phyloP scores from a whole-genome alignment of 2,113 vertebrate genomes.

The Myotis davidii region DNA sequence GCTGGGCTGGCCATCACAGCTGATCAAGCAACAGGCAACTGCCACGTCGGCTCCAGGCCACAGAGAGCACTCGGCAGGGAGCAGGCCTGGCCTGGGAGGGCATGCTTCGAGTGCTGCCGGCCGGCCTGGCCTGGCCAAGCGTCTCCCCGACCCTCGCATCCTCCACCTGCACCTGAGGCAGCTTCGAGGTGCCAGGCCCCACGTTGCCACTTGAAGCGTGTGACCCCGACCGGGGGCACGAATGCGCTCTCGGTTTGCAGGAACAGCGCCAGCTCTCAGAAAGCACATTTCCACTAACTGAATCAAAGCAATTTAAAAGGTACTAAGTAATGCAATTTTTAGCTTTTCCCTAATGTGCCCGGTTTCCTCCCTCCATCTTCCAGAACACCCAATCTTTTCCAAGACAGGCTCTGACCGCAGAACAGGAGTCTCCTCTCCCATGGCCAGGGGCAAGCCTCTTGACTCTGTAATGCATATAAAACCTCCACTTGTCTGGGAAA shows the following conservation, averaged over 20 bases:
- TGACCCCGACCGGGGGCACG: not conserved
- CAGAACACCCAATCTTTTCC: not conserved
- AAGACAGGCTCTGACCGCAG: not conserved
- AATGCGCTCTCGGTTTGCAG: not conserved
- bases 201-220: not conserved
- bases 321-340: not conserved
- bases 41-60: not conserved
- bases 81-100: not conserved
- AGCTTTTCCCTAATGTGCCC: not conserved
- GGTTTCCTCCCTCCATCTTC: not conserved
- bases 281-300: not conserved
- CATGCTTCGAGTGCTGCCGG: no score
- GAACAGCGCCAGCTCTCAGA: not conserved
- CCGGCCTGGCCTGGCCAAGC: not conserved
- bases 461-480: not conserved
- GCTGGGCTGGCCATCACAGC: not conserved
- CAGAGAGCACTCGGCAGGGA: fast-evolving
- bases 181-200: not conserved
- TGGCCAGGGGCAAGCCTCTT: not conserved
- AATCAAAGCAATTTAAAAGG: not conserved
- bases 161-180: not conserved
- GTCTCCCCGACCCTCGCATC: not conserved
- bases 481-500: constrained; percentile 13
- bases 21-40: not conserved
- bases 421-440: not conserved